Conservation (phyloP, 2,797 vertebrate genomes). For the Harpagifer antarcticus region DNA sequence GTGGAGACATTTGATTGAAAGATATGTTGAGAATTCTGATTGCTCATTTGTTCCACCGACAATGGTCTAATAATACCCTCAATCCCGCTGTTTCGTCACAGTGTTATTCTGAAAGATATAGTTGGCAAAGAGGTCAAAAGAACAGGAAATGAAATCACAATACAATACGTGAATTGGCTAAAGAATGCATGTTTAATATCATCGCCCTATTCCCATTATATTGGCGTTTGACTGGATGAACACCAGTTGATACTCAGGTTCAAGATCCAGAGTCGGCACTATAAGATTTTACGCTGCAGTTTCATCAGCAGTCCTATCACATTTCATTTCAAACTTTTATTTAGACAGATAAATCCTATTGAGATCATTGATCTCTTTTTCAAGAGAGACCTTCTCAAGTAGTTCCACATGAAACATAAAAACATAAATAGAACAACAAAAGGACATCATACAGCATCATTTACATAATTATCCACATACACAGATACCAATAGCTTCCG, state of each 20-base stretch:
- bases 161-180: conserved; percentile 14
- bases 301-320: conserved; percentile 66
- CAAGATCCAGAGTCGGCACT: conserved; percentile 45
- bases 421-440: no score
- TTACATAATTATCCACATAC: no score
- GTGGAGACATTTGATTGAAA: conserved; percentile 46
- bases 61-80: conserved; percentile 41
- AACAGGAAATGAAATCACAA: conserved; percentile 33
- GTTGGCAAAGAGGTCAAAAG: conserved; percentile 44
- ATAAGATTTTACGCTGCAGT: conserved; percentile 59
- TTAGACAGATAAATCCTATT: no score
- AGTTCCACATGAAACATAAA: no score
- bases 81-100: conserved; percentile 32
- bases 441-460: no score
- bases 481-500: no score
- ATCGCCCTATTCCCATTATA: conserved; percentile 36
- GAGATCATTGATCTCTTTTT: no score
- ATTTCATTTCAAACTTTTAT: no score
- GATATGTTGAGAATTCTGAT: conserved; percentile 55
- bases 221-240: conserved; percentile 46
- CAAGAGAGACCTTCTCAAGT: no score
- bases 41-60: conserved; percentile 57
- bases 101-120: conserved; percentile 22
- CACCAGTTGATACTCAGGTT: conserved; percentile 39
- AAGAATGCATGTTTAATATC: conserved; percentile 22